Percentiles rank a stretch among this genome's conserved stretches.
These are phyloP conservation scores for Campoplex capitator DNA, from an alignment of 2,888 invertebrate genomes.

Conservation along the genomic window DNA sequence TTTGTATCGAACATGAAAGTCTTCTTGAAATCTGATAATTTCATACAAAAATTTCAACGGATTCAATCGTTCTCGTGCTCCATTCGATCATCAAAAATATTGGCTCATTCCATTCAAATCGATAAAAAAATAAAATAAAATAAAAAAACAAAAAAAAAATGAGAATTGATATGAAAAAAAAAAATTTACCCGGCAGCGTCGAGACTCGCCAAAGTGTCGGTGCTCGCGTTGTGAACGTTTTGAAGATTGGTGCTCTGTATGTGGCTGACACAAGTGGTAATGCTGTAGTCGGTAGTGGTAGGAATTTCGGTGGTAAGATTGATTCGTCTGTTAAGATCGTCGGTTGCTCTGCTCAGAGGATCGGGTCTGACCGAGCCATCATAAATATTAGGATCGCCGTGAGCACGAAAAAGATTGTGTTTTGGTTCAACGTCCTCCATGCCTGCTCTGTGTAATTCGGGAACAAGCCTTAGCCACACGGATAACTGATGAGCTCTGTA, in stretches of 20 bases:
- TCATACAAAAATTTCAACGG: not conserved
- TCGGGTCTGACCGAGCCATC: constrained; percentile 95
- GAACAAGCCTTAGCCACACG: constrained; percentile 97
- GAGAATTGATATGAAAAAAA: not conserved
- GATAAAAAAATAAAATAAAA: not conserved
- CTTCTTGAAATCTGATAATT: too few species aligned
- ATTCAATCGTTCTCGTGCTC: not conserved
- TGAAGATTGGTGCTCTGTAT: constrained; percentile 86
- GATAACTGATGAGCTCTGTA: constrained; percentile 97
- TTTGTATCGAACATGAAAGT: too few species aligned
- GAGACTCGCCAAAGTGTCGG: constrained; percentile 91
- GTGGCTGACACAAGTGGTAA: constrained; percentile 90
- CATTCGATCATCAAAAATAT: not conserved
- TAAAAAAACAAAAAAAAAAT: constrained; percentile 49
- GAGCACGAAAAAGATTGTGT: constrained; percentile 95
- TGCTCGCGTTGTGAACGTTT: constrained; percentile 88
- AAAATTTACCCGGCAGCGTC: constrained; percentile 89
- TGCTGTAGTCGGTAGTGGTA: constrained; percentile 89
- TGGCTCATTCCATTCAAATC: not conserved
- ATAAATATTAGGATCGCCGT: constrained; percentile 94
- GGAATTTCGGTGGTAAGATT: constrained; percentile 88
- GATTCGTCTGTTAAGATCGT: constrained; percentile 87
- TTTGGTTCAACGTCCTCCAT: constrained; percentile 95
- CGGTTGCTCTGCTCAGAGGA: constrained; percentile 89
- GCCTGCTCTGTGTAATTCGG: constrained; percentile 94